phyloP scores from a whole-genome alignment of 1,140 invertebrate genomes.

The Rhyzopertha dominica region DNA sequence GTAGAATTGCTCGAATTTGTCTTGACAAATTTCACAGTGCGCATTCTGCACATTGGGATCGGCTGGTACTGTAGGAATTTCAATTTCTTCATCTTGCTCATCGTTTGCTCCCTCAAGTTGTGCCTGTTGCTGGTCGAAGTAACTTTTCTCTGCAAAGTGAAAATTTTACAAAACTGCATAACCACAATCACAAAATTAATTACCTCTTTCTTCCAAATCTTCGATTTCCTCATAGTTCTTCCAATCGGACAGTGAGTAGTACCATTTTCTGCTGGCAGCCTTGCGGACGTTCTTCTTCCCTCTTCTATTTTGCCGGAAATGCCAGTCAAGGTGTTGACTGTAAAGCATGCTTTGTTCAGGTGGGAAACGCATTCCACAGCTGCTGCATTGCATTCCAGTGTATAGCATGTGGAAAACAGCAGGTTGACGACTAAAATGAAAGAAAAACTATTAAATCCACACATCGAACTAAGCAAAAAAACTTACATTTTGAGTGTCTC shows the following conservation, averaged over 20 bases:
- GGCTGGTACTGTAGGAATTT: constrained; percentile 59
- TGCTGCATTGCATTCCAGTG: constrained; percentile 88
- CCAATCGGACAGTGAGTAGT: constrained; percentile 89
- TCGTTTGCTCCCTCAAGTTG: constrained; percentile 44
- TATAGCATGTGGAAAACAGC: constrained; percentile 67
- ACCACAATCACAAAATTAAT: constrained; percentile 16
- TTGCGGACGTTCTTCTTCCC: constrained; percentile 80
- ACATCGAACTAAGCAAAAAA: no score
- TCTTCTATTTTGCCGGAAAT: constrained; percentile 87
- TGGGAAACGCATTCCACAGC: constrained; percentile 86
- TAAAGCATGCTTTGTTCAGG: constrained; percentile 82
- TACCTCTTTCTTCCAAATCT: constrained; percentile 85
- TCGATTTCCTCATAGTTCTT: constrained; percentile 91
- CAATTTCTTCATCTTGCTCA: constrained; percentile 49
- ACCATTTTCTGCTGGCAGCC: constrained; percentile 80
- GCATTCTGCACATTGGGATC: constrained; percentile 54
- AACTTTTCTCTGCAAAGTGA: constrained; percentile 71
- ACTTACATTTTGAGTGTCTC: constrained; percentile 73
- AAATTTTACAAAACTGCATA: no score
- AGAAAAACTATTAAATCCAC: no score
- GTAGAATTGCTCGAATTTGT: constrained; percentile 90
- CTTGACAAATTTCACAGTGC: constrained; percentile 81
- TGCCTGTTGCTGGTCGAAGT: constrained; percentile 71
- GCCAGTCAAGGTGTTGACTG: constrained; percentile 94
- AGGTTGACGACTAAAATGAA: constrained; percentile 55